These are phyloP conservation scores for Lampris megalopsis DNA, from an alignment of 2,113 vertebrate genomes.

Conservation along the genomic window DNA sequence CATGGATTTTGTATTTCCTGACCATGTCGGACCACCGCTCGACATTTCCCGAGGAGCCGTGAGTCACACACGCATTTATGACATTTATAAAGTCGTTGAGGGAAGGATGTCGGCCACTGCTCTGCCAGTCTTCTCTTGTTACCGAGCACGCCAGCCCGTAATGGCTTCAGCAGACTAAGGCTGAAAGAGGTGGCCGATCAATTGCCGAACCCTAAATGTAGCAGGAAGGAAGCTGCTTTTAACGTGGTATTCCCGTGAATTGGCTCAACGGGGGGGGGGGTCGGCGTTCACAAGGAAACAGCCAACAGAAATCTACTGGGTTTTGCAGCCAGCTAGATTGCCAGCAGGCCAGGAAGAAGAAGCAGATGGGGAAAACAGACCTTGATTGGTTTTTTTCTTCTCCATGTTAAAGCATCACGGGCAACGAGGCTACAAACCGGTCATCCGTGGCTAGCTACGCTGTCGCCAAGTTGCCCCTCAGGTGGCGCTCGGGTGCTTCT, in stretches of 20 bases:
- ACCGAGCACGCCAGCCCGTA: conserved; percentile 6
- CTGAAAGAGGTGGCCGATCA: conserved; percentile 49
- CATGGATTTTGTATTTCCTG: too few relatives aligned
- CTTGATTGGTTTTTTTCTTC: conserved; percentile 7
- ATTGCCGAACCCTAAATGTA: conserved; percentile 50
- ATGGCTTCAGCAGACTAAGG: conserved; percentile 41
- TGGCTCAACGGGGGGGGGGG: conserved; percentile 59
- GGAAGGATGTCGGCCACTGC: too few relatives aligned
- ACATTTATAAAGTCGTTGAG: neutral
- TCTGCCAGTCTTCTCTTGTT: neutral
- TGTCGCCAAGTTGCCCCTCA: neutral
- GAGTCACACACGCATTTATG: neutral
- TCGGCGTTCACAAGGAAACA: conserved; percentile 39
- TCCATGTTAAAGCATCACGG: conserved; percentile 16
- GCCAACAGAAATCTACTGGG: conserved; percentile 29
- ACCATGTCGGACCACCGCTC: too few relatives aligned
- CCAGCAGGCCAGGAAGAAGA: conserved; percentile 53
- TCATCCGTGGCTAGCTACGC: neutral
- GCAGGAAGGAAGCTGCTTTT: conserved; percentile 58
- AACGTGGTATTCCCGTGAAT: conserved; percentile 64
- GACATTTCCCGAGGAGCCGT: neutral
- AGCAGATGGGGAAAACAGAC: conserved; percentile 10
- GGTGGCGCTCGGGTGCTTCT: too few relatives aligned
- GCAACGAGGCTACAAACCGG: neutral
- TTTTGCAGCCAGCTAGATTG: conserved; percentile 37